Evolutionary conservation across 2,797 vertebrate genomes (phyloP).

Genomic region (Poecilia wingei): DNA sequence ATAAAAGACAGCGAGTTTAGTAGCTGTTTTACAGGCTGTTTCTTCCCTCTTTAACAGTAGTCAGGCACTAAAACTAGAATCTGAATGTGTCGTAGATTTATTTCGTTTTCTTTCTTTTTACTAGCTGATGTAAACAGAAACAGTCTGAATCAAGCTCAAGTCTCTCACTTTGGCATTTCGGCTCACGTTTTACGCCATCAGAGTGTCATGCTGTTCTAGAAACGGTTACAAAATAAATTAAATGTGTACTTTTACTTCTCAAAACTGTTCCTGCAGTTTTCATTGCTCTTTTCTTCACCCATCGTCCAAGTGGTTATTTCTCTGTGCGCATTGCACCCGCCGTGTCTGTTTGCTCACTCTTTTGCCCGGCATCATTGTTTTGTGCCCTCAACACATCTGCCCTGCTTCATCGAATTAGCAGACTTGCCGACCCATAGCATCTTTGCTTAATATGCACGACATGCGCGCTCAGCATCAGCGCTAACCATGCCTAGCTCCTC

Average conservation of each 20-base stretch:
- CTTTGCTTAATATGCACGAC: slow-evolving; percentile 62
- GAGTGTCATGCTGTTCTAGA: slow-evolving; percentile 20
- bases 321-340: slow-evolving; percentile 59
- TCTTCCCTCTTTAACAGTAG: slow-evolving; percentile 44
- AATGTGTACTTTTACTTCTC: slow-evolving; percentile 21
- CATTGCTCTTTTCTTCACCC: slow-evolving; percentile 61
- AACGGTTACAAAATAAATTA: slow-evolving; percentile 18
- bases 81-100: slow-evolving; percentile 26
- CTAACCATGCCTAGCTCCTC: slow-evolving; percentile 13
- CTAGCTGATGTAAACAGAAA: slow-evolving; percentile 41
- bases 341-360: slow-evolving; percentile 50
- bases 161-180: slow-evolving; percentile 49
- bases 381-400: slow-evolving; percentile 51
- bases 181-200: slow-evolving; percentile 38
- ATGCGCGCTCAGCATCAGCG: slow-evolving; percentile 41
- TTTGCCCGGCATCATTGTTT: slow-evolving; percentile 44
- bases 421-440: slow-evolving; percentile 75
- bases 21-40: slow-evolving; percentile 33
- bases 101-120: slow-evolving; percentile 23
- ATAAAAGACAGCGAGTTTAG: slow-evolving; percentile 27
- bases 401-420: slow-evolving; percentile 47
- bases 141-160: slow-evolving; percentile 47
- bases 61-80: slow-evolving; percentile 46
- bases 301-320: slow-evolving; percentile 59
- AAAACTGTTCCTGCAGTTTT: slow-evolving; percentile 41